A percentile compares a stretch with the other conserved stretches of the same genome.
These are phyloP conservation scores for Pterostichus madidus DNA, from an alignment of 2,888 invertebrate species.

Conservation along the genomic window DNA sequence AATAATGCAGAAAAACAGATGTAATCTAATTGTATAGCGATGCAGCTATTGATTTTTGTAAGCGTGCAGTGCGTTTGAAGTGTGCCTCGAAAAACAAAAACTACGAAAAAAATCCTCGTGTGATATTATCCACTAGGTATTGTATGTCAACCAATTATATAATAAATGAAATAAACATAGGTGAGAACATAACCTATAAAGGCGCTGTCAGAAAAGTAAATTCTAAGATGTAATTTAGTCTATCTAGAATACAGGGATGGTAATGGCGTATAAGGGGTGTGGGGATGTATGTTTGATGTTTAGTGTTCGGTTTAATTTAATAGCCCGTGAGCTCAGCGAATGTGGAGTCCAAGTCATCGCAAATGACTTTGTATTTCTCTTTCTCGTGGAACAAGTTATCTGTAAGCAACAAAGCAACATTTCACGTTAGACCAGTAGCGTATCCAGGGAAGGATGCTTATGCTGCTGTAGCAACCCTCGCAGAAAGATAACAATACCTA, in stretches of 20 bases:
- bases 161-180: slow-evolving; percentile 9
- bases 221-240: slow-evolving; percentile 52
- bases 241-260: slow-evolving; percentile 37
- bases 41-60: slow-evolving; percentile 20
- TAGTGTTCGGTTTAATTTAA: slow-evolving; percentile 80
- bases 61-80: slow-evolving; percentile 7
- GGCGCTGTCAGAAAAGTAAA: slow-evolving; percentile 17
- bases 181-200: slow-evolving; percentile 22
- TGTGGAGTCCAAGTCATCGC: slow-evolving; percentile 98
- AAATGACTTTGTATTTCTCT: slow-evolving; percentile 98
- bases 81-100: not conserved
- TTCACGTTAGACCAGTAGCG: not conserved
- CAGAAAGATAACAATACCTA: no score
- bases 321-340: slow-evolving; percentile 98
- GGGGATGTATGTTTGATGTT: slow-evolving; percentile 76
- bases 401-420: slow-evolving; percentile 73
- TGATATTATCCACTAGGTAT: slow-evolving; percentile 21
- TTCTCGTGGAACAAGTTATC: slow-evolving; percentile 84
- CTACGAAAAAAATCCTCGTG: slow-evolving; percentile 45
- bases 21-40: slow-evolving; percentile 4
- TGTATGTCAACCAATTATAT: slow-evolving; percentile 20
- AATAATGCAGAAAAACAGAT: slow-evolving; percentile 23
- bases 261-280: slow-evolving; percentile 70
- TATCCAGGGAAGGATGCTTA: no score
- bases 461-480: no score